A percentile compares a stretch with the other conserved stretches of the same genome.
These are phyloP conservation scores for Pseudorasbora parva DNA, from an alignment of 2,113 vertebrate species.

Conservation along the genomic window DNA sequence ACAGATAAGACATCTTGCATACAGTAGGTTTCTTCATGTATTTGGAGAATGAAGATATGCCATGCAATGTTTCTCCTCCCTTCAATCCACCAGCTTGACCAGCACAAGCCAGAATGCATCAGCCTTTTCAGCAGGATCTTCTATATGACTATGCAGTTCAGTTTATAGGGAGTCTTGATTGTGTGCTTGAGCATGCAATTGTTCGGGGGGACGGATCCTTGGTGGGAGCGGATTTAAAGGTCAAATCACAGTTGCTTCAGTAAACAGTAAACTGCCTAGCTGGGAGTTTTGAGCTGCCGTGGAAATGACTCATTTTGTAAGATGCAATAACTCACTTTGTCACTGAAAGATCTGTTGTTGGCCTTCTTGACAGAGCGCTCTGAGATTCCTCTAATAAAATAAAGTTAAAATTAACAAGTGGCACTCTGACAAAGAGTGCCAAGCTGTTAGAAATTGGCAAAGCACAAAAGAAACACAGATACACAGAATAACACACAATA, in stretches of 20 bases:
- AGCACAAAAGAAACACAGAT: not conserved
- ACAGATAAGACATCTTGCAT: not conserved
- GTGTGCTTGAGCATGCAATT: not conserved
- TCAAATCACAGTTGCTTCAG: conserved; percentile 42
- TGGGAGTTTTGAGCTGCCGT: conserved; percentile 42
- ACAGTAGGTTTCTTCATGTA: not conserved
- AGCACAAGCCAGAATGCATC: not conserved
- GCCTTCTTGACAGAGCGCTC: conserved; percentile 44
- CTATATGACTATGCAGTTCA: not conserved
- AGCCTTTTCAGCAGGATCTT: not conserved
- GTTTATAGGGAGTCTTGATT: not conserved
- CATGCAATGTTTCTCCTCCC: not conserved
- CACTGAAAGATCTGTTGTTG: conserved; percentile 41
- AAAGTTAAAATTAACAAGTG: conserved; percentile 46
- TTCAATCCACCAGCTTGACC: not conserved
- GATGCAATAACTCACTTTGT: conserved; percentile 50
- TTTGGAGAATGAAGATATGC: not conserved
- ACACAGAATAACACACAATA: conserved; percentile 27
- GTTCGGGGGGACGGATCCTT: conserved; percentile 30
- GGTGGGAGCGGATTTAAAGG: conserved; percentile 49
- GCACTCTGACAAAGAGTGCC: conserved; percentile 22
- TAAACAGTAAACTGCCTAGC: conserved; percentile 52
- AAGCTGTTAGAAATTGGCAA: conserved; percentile 32
- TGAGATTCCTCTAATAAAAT: conserved; percentile 46
- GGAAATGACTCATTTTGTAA: conserved; percentile 44